Base-by-base conservation (phyloP, 2,888 invertebrate genomes). In the Drosophila mimica region DNA sequence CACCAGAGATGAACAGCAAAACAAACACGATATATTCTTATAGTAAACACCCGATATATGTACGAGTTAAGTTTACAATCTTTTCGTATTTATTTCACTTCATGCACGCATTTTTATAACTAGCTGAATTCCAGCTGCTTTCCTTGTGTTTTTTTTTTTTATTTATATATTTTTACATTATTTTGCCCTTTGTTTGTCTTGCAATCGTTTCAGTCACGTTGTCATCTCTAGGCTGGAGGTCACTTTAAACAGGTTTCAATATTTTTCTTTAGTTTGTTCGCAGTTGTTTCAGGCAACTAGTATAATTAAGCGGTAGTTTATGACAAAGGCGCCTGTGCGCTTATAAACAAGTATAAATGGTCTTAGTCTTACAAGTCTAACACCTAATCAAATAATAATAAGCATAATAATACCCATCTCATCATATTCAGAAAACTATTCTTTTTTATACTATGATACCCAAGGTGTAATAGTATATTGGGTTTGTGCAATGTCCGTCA, bases 161-260 rank as follows among this genome's bases (percentile, higher is more conserved):
- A n/a, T 49, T 1, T 25, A 25, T 13, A 43, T n/a, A 6, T 8
- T 36, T 31, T 25, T 0, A n/a, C 31, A 28, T 58, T 58, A 31
- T 15, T 20, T 34, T 31, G 28, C 30, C 30, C 46, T 40, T 40
- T 51, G 20, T 9, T 34, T n/a, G 11, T 33, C 36, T n/a, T 6
- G n/a, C n/a, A 69, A 36, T 51, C 63, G 61, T 46, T 30, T 51
- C 3, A n/a, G 8, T 33, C 48, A 76, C 33, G 28, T 20, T 17
- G 20, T 8, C 78, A 60, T 79, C 82, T 54, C 82, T 79, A 79
- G 49, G 9, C 43, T 38, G 62, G 62, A 69, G 82, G 79, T 79
- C 82, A 79, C 69, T 69, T 74, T 51, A 73, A 79, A 79, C 79
- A 79, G 82, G 79, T 79, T 79, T 79, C 64, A 69, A 79, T 82